phyloP scores from a whole-genome alignment of 2,797 vertebrate species.

The Perodicticus potto region DNA sequence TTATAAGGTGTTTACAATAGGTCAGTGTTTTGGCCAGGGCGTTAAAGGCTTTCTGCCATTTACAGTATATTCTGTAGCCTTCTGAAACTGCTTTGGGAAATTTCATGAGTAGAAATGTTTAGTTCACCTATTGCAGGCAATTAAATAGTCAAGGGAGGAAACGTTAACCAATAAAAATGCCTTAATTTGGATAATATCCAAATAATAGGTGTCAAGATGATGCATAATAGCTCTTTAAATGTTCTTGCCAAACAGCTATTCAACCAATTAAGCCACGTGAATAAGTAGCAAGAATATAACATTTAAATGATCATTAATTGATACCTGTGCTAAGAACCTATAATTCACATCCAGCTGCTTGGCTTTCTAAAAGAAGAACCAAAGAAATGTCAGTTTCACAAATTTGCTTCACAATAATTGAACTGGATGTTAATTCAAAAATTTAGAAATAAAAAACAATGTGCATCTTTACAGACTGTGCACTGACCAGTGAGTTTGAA shows the following conservation, averaged over 20 bases:
- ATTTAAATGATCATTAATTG: conserved; percentile 53
- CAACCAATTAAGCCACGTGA: conserved; percentile 40
- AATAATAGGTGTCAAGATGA: conserved; percentile 67
- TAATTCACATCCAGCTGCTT: conserved; percentile 31
- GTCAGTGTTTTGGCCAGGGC: conserved; percentile 51
- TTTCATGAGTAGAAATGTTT: conserved; percentile 64
- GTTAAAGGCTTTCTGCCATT: conserved; percentile 64
- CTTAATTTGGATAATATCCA: conserved; percentile 69
- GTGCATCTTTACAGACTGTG: not conserved
- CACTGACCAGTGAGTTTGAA: not conserved
- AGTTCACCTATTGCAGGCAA: conserved; percentile 31
- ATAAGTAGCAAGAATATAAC: conserved; percentile 39
- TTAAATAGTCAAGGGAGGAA: conserved; percentile 61
- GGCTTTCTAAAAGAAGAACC: conserved; percentile 57
- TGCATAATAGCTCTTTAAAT: conserved; percentile 54
- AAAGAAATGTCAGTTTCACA: conserved; percentile 34
- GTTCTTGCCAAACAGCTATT: conserved; percentile 59
- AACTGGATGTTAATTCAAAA: conserved; percentile 33
- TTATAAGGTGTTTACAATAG: conserved; percentile 61
- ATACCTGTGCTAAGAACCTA: conserved; percentile 22
- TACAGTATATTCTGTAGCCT: conserved; percentile 55
- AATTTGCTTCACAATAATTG: conserved; percentile 26
- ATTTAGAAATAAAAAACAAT: not conserved
- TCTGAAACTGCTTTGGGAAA: conserved; percentile 69
- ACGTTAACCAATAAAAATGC: conserved; percentile 65